Evolutionary conservation across 1,140 invertebrate species (phyloP).

Genomic region (Atopsyche davidsoni): DNA sequence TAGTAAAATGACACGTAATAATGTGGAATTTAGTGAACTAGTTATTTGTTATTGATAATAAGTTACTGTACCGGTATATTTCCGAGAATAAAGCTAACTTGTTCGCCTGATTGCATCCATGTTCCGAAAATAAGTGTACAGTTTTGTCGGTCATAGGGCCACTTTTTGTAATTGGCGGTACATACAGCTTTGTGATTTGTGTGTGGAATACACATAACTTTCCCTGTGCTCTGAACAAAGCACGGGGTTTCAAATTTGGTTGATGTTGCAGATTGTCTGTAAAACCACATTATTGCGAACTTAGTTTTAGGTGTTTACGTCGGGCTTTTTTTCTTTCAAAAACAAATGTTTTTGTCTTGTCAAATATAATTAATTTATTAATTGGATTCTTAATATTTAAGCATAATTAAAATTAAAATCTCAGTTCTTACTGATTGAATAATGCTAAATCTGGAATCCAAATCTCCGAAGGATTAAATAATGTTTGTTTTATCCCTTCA

Average conservation of each 20-base stretch:
- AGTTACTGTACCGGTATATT: constrained; percentile 1
- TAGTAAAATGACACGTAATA: background rate
- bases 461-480: constrained; percentile 21
- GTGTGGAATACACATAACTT: constrained; percentile 36
- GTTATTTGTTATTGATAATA: background rate
- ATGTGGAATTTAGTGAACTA: constrained; percentile 24
- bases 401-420: background rate
- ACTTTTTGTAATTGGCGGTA: constrained; percentile 34
- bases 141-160: constrained; percentile 40
- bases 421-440: constrained; percentile 22
- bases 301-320: background rate
- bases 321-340: background rate
- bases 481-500: constrained; percentile 7
- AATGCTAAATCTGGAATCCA: constrained; percentile 26
- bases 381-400: background rate
- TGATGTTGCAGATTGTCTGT: background rate
- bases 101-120: constrained; percentile 48
- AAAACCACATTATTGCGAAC: background rate
- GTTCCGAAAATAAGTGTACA: constrained; percentile 39
- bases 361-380: background rate
- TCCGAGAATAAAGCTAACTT: constrained; percentile 37
- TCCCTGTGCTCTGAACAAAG: constrained; percentile 31
- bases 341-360: background rate
- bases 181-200: constrained; percentile 34
- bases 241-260: constrained; percentile 27